Conservation (phyloP, 2,888 invertebrate genomes). For the Hemithea aestivaria region DNA sequence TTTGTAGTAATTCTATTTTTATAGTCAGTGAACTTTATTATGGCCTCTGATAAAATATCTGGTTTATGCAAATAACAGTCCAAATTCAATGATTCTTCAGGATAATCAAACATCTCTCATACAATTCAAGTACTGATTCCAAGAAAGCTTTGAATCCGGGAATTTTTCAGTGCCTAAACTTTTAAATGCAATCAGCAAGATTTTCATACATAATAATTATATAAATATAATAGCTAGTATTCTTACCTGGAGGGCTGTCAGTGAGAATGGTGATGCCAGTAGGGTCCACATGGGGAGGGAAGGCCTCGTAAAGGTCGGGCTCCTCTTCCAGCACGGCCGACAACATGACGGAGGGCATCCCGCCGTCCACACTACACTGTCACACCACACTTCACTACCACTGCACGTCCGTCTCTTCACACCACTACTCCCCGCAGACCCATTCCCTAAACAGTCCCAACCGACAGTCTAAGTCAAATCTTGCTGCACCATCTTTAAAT, state of each 20-base stretch:
- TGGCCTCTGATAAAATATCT: no score
- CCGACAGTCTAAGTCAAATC: conserved; percentile 73
- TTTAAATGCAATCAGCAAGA: no score
- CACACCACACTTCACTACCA: conserved; percentile 72
- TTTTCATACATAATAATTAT: no score
- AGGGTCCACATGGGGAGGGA: conserved; percentile 89
- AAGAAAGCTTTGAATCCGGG: no score
- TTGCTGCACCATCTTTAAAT: conserved; percentile 79
- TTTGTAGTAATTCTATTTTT: no score
- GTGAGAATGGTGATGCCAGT: conserved; percentile 86
- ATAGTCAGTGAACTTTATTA: no score
- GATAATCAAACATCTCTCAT: no score
- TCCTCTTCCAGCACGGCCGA: conserved; percentile 87
- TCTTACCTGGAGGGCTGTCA: conserved; percentile 79
- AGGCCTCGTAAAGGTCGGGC: conserved; percentile 87
- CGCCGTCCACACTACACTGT: conserved; percentile 64
- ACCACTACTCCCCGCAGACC: conserved; percentile 59
- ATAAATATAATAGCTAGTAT: no score
- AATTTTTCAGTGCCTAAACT: no score
- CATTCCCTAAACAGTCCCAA: conserved; percentile 53
- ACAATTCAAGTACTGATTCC: no score
- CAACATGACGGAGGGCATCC: conserved; percentile 83
- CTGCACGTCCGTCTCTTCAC: conserved; percentile 55
- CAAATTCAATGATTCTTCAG: no score
- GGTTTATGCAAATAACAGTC: no score